Conservation (phyloP, 2,797 vertebrate genomes). For the Uromys caudimaculatus region DNA sequence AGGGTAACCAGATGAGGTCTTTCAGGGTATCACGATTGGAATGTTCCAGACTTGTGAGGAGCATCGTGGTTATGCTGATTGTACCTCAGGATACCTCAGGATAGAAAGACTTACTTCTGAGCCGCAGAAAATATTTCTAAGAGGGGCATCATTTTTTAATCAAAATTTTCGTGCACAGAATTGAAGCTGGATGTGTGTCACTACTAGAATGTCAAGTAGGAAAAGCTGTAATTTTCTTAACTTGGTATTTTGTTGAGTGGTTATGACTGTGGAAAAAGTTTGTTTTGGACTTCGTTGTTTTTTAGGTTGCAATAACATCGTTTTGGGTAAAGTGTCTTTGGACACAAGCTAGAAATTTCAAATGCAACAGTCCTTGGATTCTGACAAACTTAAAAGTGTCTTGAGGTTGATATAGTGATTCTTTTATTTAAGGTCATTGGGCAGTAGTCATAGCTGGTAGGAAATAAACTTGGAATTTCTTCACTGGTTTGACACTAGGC, state of each 20-base stretch:
- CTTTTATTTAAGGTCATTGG: constrained; percentile 60
- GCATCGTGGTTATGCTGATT: background rate
- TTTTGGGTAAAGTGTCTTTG: constrained; percentile 48
- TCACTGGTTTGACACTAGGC: constrained; percentile 45
- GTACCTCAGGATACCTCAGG: background rate
- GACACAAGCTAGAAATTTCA: constrained; percentile 46
- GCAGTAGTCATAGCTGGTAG: constrained; percentile 37
- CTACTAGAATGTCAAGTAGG: constrained; percentile 19
- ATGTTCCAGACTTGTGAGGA: background rate
- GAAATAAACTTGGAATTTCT: constrained; percentile 51
- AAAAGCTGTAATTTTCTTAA: constrained; percentile 42
- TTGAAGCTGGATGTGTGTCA: constrained; percentile 46
- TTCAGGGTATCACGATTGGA: background rate
- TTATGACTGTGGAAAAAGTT: constrained; percentile 18
- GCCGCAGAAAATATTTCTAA: background rate
- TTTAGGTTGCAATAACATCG: constrained; percentile 64
- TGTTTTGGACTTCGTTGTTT: constrained; percentile 67
- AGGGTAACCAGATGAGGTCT: background rate
- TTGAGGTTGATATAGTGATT: constrained; percentile 41
- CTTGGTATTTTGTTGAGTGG: constrained; percentile 53
- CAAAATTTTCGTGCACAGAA: constrained; percentile 23
- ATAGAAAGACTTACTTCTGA: background rate
- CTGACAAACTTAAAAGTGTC: constrained; percentile 25
- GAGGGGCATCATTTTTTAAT: background rate
- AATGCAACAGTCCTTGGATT: background rate